A percentile compares a stretch with the other conserved stretches of the same genome.
These are phyloP conservation scores for Folsomia candida DNA, from an alignment of 2,888 invertebrate genomes.

Conservation along the genomic window DNA sequence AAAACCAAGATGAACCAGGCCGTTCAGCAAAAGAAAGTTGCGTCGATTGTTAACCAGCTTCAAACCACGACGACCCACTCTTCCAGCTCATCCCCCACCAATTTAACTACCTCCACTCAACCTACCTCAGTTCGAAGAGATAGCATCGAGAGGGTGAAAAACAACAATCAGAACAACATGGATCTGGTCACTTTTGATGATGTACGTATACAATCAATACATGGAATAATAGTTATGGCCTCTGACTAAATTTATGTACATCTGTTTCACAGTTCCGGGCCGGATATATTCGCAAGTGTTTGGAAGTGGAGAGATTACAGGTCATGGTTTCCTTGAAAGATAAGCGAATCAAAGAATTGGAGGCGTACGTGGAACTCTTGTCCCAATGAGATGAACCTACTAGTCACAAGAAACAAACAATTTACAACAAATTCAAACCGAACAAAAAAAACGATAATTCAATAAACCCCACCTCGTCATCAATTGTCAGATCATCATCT, in stretches of 20 bases:
- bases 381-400: background rate
- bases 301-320: slow-evolving; percentile 73
- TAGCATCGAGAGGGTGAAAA: slow-evolving; percentile 43
- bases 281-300: slow-evolving; percentile 73
- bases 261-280: slow-evolving; percentile 63
- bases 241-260: background rate
- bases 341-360: slow-evolving; percentile 74
- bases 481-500: no score
- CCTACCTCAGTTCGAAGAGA: slow-evolving; percentile 22
- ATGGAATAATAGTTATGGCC: no score
- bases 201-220: slow-evolving; percentile 40
- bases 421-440: background rate
- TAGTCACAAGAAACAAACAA: background rate
- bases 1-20: slow-evolving; percentile 49
- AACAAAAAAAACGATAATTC: background rate
- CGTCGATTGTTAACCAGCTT: slow-evolving; percentile 47
- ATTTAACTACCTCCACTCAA: slow-evolving; percentile 10
- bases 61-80: slow-evolving; percentile 45
- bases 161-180: slow-evolving; percentile 35
- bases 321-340: slow-evolving; percentile 76
- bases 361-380: slow-evolving; percentile 61
- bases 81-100: slow-evolving; percentile 32
- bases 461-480: no score
- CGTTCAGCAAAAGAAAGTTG: slow-evolving; percentile 49
- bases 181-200: slow-evolving; percentile 48